A percentile compares a stretch with the other conserved stretches of the same genome.
These are phyloP conservation scores for Microchirus variegatus DNA, from an alignment of 2,797 vertebrate species.

Conservation along the genomic window DNA sequence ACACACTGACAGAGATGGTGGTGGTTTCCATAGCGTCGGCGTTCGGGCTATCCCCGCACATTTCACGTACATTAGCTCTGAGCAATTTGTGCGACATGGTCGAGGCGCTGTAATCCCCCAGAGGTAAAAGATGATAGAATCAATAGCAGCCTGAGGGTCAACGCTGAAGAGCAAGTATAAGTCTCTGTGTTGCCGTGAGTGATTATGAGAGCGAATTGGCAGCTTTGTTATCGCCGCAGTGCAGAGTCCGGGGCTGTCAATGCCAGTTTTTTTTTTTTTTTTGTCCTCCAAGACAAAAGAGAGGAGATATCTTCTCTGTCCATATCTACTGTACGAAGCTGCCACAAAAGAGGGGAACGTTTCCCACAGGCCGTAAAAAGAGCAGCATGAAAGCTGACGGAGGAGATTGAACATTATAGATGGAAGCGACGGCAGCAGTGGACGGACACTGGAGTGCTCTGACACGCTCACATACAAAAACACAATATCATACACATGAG, in stretches of 20 bases:
- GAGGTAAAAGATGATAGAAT: conserved; percentile 31
- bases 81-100: conserved; percentile 10
- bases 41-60: not conserved
- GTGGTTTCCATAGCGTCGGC: not conserved
- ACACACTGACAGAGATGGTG: not conserved
- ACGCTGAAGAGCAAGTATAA: conserved; percentile 16
- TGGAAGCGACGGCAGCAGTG: conserved; percentile 13
- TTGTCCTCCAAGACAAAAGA: conserved; percentile 62
- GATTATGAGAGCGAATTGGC: conserved; percentile 55
- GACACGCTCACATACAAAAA: not conserved
- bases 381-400: conserved; percentile 27
- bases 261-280: conserved; percentile 34
- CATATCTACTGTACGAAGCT: conserved; percentile 38
- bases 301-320: conserved; percentile 53
- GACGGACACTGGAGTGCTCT: not conserved
- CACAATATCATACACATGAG: not conserved
- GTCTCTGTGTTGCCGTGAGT: conserved; percentile 34
- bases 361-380: conserved; percentile 19
- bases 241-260: conserved; percentile 48
- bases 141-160: conserved; percentile 35
- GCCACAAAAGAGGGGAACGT: conserved; percentile 43
- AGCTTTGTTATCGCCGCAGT: conserved; percentile 55
- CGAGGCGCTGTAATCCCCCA: conserved; percentile 13
- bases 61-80: conserved; percentile 18
- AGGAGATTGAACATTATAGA: conserved; percentile 32